A percentile compares a stretch with the other conserved stretches of the same genome.
Evolutionary conservation across 2,113 vertebrate species (phyloP).

Genomic region (Pelodiscus sinensis): DNA sequence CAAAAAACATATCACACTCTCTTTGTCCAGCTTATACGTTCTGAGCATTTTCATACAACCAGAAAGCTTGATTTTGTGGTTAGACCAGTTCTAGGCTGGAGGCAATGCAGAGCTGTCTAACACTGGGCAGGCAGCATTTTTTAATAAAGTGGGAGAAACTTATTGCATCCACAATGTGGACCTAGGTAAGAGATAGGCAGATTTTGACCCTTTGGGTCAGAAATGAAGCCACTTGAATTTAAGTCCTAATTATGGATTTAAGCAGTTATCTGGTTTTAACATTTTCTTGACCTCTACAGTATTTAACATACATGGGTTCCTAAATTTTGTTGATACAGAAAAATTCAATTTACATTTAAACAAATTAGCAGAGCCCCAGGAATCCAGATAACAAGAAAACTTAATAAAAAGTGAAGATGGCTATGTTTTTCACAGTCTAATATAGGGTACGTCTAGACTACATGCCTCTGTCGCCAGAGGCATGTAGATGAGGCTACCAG

Average conservation of each 20-base stretch:
- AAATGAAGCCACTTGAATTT: neutral
- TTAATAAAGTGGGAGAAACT: neutral
- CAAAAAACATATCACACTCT: neutral
- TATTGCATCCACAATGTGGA: neutral
- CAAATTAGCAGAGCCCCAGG: neutral
- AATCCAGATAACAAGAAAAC: neutral
- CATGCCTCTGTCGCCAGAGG: no score
- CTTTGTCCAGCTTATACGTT: neutral
- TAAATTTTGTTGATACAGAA: neutral
- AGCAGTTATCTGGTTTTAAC: neutral
- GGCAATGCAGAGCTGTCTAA: neutral
- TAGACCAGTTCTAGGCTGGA: neutral
- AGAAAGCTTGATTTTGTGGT: neutral
- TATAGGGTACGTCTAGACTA: no score
- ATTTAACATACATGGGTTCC: neutral
- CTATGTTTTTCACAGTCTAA: neutral
- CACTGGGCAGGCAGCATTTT: neutral
- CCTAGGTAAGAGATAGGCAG: neutral
- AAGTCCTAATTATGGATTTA: neutral
- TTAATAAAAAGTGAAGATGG: neutral
- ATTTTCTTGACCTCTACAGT: neutral
- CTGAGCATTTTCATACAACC: neutral
- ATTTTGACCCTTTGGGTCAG: neutral
- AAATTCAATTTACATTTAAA: neutral
- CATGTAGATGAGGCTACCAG: no score